Conservation (phyloP, 2,113 vertebrate species). For the Lepisosteus osseus region DNA sequence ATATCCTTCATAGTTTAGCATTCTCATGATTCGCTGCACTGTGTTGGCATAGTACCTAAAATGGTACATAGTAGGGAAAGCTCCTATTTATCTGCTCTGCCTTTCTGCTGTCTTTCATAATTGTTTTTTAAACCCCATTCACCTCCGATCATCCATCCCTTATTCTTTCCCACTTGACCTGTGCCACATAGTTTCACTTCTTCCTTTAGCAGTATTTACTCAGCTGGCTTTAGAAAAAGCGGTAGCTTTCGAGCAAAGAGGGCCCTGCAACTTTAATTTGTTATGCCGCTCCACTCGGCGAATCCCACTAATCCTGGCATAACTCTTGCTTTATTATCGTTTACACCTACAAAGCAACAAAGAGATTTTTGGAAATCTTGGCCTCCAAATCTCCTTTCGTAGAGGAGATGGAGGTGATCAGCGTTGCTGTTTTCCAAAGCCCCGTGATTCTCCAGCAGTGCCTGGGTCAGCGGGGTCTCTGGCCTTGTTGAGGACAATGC, state of each 20-base stretch:
- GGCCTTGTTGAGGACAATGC: slow-evolving; percentile 22
- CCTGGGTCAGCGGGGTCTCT: slow-evolving; percentile 32
- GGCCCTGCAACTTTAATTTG: slow-evolving; percentile 49
- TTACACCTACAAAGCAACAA: slow-evolving; percentile 52
- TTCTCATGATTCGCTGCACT: too few species aligned
- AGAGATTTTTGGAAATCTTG: slow-evolving; percentile 23
- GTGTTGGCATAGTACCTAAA: too few species aligned
- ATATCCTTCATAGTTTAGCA: too few species aligned
- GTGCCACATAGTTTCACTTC: slow-evolving; percentile 46
- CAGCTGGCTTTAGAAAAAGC: slow-evolving; percentile 57
- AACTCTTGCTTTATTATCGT: slow-evolving; percentile 60
- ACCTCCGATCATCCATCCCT: slow-evolving; percentile 23
- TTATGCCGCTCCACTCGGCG: slow-evolving; percentile 54
- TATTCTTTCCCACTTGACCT: slow-evolving; percentile 31
- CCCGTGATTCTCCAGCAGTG: slow-evolving; percentile 10
- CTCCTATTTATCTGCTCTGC: too few species aligned
- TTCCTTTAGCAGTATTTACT: slow-evolving; percentile 54
- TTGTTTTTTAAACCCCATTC: neutral
- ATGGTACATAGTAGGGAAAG: too few species aligned
- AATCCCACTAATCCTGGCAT: slow-evolving; percentile 45
- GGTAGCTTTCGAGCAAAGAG: slow-evolving; percentile 39
- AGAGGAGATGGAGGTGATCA: slow-evolving; percentile 16
- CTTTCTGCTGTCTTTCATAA: too few species aligned
- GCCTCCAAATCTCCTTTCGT: slow-evolving; percentile 22
- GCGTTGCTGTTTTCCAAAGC: slow-evolving; percentile 26